Base-by-base conservation (phyloP, 2,797 vertebrate genomes). In the Atherinosoma microstoma region DNA sequence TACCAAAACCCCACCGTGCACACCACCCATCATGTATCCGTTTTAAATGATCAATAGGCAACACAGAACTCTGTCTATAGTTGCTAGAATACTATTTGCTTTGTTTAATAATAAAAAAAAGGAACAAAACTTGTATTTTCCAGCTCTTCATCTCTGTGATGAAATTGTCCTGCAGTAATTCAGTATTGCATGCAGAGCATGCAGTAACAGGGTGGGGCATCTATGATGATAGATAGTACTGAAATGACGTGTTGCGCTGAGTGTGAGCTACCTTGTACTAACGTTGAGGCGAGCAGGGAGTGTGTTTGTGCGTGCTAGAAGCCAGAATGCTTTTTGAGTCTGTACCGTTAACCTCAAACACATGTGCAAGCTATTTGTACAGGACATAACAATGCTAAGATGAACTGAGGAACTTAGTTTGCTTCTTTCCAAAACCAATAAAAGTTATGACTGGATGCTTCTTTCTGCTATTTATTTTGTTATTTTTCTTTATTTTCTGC, bases 401-500 rank as follows among this genome's bases (percentile, higher is more conserved):
- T 89, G 78, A 94, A 91, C 83, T 82, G 86, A 93, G 87, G 89
- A 89, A 89, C 80, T 88, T 91, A 90, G 87, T 94, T 94, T 93
- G 94, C 93, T 94, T 94, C 93, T 94, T 94, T 94, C 91, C 92
- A 93, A 92, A 94, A 93, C 90, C 93, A 95, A 94, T 95, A 95
- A 95, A 95, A 94, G 82, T 90, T 89, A 88, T 94, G 92, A 90
- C 87, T 90, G 90, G 90, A 90, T 54, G 9, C 29, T 47, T 68
- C 45, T 36, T 59, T 58, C 6, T 75, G 18, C 20, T 11, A 6
- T 20, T 65, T 74, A 53, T 34, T 58, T 56, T 72, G 16, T 16
- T 11, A 35, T 20, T 64, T 74, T 79, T 76, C 30, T 42, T 75
- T 58, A 6, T 57, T 8, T 42, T 38, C n/a, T 3, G 13, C 27